Base-by-base conservation (phyloP, 2,888 invertebrate species). In the Orthosia cruda region DNA sequence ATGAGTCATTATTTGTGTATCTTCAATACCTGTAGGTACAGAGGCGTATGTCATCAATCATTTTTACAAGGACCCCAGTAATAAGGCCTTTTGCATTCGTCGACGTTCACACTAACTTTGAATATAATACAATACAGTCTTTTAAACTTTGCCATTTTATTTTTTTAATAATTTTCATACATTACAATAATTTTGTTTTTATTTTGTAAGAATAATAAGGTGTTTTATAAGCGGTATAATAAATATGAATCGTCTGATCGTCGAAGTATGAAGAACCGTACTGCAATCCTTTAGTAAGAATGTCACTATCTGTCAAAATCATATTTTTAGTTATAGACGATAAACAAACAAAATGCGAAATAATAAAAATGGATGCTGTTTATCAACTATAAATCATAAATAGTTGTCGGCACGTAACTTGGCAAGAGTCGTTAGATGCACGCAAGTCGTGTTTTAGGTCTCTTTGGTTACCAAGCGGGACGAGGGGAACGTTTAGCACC, bases 51-150 rank as follows among this genome's bases (percentile, higher is more conserved):
- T 85, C 87, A 92, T 93, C 91, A 91, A 91, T 93, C 92, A 93
- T 89, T 87, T 75, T 73, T 77, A 87, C 81, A 88, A 90, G 91
- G 88, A 88, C 86, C 88, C 81, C 71, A 76, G 71, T 92, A 92
- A 92, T 93, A 89, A 91, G 90, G 89, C 84, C 85, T 83, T 91
- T 92, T 91, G 87, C 89, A 93, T 92, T 91, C 92, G 74, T 74
- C 83, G 82, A 77, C 81, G 83, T 80, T 77, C 84, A 81, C 79
- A 74, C 86, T 84, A 86, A 80, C 79, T 80, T 86, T 88, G 80
- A 85, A 87, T 86, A 78, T 82, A 84, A 87, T 85, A 77, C 78
- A 75, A 77, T 77, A 71, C 76, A 79, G 73, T 62, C 69, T 16
- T 70, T 70, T 78, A 54, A 72, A 59, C 40, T 71, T 76, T 59